Percentiles rank a stretch among this genome's conserved stretches.
Conservation (phyloP, 2,113 vertebrate genomes). For the Oophaga pumilio region DNA sequence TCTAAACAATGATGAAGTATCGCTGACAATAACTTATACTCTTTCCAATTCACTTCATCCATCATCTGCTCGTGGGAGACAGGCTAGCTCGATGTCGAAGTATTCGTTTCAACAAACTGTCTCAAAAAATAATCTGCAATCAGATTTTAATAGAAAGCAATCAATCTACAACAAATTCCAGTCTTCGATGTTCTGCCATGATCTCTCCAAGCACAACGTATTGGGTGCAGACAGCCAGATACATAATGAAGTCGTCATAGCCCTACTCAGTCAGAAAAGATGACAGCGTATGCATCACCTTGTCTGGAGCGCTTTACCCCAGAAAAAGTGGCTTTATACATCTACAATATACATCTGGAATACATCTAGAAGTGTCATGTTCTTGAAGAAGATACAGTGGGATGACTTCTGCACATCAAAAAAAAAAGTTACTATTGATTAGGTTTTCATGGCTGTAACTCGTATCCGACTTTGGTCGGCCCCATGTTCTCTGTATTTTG, state of each 20-base stretch:
- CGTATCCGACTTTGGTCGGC: no score
- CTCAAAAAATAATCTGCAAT: constrained; percentile 2
- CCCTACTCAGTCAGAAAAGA: neutral
- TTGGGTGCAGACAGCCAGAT: neutral
- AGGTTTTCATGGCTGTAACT: neutral
- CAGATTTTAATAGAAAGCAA: neutral
- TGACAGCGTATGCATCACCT: neutral
- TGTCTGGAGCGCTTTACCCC: neutral
- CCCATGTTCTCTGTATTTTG: no score
- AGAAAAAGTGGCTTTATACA: neutral
- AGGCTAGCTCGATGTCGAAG: neutral
- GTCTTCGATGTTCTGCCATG: neutral
- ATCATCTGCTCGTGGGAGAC: neutral
- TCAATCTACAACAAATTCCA: neutral
- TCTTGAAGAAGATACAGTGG: neutral
- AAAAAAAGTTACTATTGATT: neutral
- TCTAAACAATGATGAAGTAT: neutral
- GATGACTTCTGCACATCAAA: neutral
- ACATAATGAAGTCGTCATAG: neutral
- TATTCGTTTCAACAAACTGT: neutral
- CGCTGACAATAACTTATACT: neutral
- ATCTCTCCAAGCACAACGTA: neutral
- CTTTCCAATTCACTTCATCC: neutral
- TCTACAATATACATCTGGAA: no score
- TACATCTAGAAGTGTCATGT: neutral